phyloP scores from a whole-genome alignment of 2,888 invertebrate species.

The Oscheius onirici region DNA sequence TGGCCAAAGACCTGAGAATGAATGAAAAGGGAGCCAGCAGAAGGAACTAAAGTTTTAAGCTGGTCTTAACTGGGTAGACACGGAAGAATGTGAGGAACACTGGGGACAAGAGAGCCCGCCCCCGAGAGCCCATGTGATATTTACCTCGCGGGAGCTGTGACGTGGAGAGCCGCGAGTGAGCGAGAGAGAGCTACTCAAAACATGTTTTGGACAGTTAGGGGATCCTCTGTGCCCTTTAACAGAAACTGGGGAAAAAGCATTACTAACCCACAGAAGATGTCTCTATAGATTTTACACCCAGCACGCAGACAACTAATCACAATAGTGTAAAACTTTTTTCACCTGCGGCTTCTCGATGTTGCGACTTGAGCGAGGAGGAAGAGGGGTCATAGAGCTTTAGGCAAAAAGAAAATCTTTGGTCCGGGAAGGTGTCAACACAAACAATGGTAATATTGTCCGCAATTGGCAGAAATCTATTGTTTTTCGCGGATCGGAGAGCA shows the following conservation, averaged over 20 bases:
- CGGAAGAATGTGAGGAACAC: conserved; percentile 15
- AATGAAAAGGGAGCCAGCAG: background rate
- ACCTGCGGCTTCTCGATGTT: background rate
- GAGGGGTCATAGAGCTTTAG: background rate
- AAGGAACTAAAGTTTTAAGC: background rate
- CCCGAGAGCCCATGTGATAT: conserved; percentile 28
- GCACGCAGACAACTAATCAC: conserved; percentile 19
- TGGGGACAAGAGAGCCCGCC: conserved; percentile 26
- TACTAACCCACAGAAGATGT: background rate
- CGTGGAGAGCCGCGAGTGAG: conserved; percentile 4
- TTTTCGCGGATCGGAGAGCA: background rate
- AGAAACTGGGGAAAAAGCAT: background rate
- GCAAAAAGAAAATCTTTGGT: background rate
- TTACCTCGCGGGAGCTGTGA: conserved; percentile 32
- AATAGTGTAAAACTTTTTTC: conserved; percentile 6
- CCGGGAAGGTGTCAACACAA: background rate
- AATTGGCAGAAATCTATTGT: background rate
- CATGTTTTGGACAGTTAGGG: conserved; percentile 13
- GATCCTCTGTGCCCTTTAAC: background rate
- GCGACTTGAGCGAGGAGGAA: background rate
- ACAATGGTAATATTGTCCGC: background rate
- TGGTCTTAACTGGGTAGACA: background rate
- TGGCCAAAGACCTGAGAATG: background rate
- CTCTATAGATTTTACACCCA: background rate
- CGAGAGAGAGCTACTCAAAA: conserved; percentile 3